Conservation (phyloP, 64 coral and sea anemone genomes). For the Porites australiensis region DNA sequence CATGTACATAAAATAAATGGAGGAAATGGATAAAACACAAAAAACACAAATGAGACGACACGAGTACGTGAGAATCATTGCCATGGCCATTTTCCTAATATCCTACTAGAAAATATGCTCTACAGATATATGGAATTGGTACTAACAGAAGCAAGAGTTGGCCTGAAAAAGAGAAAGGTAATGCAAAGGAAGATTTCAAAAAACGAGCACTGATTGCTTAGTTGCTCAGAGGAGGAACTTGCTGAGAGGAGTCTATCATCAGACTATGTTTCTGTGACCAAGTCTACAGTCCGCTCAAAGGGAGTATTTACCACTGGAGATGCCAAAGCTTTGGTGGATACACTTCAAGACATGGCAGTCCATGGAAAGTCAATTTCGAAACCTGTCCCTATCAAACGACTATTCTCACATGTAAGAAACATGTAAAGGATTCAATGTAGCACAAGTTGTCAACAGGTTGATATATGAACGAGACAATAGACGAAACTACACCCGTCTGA, state of each 20-base stretch:
- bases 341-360: background rate
- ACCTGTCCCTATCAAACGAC: background rate
- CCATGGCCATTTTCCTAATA: too few relatives aligned
- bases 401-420: background rate
- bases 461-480: slow-evolving; percentile 37
- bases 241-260: too few relatives aligned
- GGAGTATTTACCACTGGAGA: too few relatives aligned
- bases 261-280: too few relatives aligned
- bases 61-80: too few relatives aligned
- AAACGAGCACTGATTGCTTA: background rate
- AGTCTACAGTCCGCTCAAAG: too few relatives aligned
- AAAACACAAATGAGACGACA: too few relatives aligned
- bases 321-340: background rate
- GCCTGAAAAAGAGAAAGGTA: background rate
- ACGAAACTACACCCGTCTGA: background rate
- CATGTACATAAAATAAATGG: too few relatives aligned
- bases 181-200: background rate
- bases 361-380: slow-evolving; percentile 26
- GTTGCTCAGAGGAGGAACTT: background rate
- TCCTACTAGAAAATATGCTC: too few relatives aligned
- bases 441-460: slow-evolving; percentile 35
- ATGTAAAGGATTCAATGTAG: background rate
- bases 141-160: background rate
- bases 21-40: too few relatives aligned
- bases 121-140: background rate